These are phyloP conservation scores for Python bivittatus DNA, from an alignment of 2,113 vertebrate species.

Conservation along the genomic window DNA sequence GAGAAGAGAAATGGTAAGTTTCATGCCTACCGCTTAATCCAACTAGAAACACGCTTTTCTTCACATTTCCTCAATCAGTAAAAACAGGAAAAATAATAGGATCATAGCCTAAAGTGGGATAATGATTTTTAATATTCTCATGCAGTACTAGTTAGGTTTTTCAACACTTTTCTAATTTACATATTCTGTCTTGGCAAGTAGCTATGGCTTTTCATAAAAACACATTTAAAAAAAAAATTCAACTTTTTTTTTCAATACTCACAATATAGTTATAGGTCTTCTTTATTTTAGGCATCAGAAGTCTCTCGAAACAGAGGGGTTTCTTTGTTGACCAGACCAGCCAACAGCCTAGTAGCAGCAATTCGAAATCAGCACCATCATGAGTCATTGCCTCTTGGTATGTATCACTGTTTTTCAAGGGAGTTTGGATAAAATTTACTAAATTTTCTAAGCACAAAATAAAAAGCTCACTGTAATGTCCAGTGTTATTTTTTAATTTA, in stretches of 20 bases:
- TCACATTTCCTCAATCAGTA: background rate
- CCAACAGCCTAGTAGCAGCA: constrained; percentile 88
- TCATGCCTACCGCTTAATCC: background rate
- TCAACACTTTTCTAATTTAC: background rate
- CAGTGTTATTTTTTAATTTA: background rate
- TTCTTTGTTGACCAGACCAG: constrained; percentile 84
- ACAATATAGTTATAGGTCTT: constrained; percentile 5
- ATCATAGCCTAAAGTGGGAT: background rate
- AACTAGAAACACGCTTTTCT: background rate
- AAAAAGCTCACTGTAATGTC: background rate
- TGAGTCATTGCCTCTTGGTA: constrained; percentile 82
- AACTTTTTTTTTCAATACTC: background rate
- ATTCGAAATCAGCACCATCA: constrained; percentile 89
- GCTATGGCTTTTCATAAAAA: background rate
- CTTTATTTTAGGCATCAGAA: constrained; percentile 85
- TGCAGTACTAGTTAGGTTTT: background rate
- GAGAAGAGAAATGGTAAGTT: background rate
- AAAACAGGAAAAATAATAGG: background rate
- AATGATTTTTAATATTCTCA: background rate
- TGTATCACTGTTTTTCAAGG: constrained; percentile 23
- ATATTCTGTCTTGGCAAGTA: background rate
- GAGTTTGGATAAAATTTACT: background rate
- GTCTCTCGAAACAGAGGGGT: constrained; percentile 91
- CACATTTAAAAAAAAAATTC: background rate
- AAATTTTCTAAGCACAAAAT: background rate